Conservation (phyloP, 2,888 invertebrate species). For the Apodemia hepburni region DNA sequence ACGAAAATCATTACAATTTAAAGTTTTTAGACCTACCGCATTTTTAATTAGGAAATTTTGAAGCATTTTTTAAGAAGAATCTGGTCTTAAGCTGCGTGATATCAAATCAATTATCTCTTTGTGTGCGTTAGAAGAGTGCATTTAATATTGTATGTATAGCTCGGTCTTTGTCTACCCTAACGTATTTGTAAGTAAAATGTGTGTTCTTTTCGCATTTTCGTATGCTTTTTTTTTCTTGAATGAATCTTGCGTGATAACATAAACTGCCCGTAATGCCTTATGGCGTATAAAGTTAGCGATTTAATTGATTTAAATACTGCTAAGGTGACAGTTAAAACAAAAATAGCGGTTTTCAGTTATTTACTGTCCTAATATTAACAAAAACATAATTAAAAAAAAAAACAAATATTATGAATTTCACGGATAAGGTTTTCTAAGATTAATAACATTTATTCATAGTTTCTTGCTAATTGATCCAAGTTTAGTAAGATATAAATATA, state of each 20-base stretch:
- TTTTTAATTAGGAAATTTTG: too few species aligned
- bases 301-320: not conserved
- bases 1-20: too few species aligned
- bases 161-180: not conserved
- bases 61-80: too few species aligned
- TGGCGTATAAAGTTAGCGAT: not conserved
- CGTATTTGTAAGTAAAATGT: slow-evolving; percentile 10
- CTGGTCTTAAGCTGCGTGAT: too few species aligned
- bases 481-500: too few species aligned
- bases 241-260: slow-evolving; percentile 6
- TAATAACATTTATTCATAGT: too few species aligned
- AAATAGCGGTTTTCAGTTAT: not conserved
- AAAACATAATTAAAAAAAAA: not conserved
- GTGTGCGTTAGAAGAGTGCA: not conserved
- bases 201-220: slow-evolving; percentile 15
- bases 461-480: too few species aligned
- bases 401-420: not conserved
- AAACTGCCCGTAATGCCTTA: slow-evolving; percentile 1
- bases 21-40: too few species aligned
- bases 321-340: not conserved
- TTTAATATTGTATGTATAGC: not conserved
- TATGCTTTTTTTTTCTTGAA: slow-evolving; percentile 15
- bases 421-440: too few species aligned
- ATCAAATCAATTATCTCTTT: too few species aligned
- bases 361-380: not conserved